phyloP scores from a whole-genome alignment of 2,888 invertebrate species.

The Mythimna impura region DNA sequence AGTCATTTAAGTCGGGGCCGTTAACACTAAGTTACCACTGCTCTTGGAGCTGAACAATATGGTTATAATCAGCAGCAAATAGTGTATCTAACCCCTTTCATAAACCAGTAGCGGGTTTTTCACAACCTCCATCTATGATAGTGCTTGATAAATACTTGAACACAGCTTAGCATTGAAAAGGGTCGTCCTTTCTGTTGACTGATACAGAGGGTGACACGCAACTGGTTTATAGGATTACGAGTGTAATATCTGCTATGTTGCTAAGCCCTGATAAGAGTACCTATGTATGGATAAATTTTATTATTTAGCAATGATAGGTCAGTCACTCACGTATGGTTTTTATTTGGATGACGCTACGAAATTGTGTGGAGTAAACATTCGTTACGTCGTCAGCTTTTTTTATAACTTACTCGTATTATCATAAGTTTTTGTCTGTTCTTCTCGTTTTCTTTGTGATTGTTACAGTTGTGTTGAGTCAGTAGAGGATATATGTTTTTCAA shows the following conservation, averaged over 20 bases:
- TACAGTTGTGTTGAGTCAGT: too few relatives aligned
- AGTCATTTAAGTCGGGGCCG: too few relatives aligned
- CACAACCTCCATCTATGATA: background rate
- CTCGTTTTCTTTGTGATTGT: too few relatives aligned
- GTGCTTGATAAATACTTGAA: slow-evolving; percentile 22
- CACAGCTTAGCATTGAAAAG: slow-evolving; percentile 25
- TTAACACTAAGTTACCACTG: too few relatives aligned
- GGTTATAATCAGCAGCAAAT: too few relatives aligned
- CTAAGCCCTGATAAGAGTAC: slow-evolving; percentile 25
- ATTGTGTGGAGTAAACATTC: too few relatives aligned
- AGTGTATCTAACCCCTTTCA: background rate
- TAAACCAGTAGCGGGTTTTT: slow-evolving; percentile 11
- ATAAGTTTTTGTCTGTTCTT: too few relatives aligned
- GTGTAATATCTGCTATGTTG: slow-evolving; percentile 16
- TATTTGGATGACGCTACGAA: too few relatives aligned
- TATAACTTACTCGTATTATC: too few relatives aligned
- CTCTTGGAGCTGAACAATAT: too few relatives aligned
- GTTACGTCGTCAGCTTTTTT: too few relatives aligned
- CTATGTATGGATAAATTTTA: background rate
- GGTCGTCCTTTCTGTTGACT: slow-evolving; percentile 34
- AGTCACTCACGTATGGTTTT: background rate
- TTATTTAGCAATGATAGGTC: slow-evolving; percentile 7
- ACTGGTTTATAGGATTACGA: slow-evolving; percentile 29
- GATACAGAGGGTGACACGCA: slow-evolving; percentile 21
- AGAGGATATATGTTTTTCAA: too few relatives aligned